Evolutionary conservation across 2,888 invertebrate species (phyloP), one percentile per base, ranked within the genome.

Genomic region (Idaea dimidiata): DNA sequence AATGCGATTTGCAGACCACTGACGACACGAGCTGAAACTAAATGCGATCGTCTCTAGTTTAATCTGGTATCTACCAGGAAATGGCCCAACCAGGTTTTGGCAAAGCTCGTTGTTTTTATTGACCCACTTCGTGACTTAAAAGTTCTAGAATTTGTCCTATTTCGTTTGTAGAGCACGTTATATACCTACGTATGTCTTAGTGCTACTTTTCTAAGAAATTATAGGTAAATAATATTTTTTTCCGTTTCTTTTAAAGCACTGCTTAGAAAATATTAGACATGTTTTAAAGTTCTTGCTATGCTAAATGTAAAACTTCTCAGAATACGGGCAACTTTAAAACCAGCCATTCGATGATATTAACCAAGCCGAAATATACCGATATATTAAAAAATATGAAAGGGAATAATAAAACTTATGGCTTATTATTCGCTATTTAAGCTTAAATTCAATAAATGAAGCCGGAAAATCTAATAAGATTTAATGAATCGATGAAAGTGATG

Each of bases 381-480:
- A n/a, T n/a, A n/a, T n/a, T n/a, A n/a, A n/a, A n/a, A n/a, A n/a
- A n/a, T 24, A 43, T 43, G 43, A 14, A 14, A 43, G 43, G 10
- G 10, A 43, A 43, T 10, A 43, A 43, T 43, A 8, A 43, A 14
- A 14, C 43, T 43, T 43, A 66, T 24, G 24, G 3, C 24, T 5
- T 24, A 24, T 24, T 24, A 24, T 24, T 24, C 24, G 24, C 24
- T 24, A 24, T 24, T 24, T 24, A 24, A 24, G 24, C 24, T 5
- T 66, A 63, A 66, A 68, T 67, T 64, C 61, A 68, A 66, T 72
- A 73, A 71, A 68, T 69, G 74, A 74, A 64, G 66, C 64, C 72
- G 71, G 67, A 73, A 78, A 78, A 76, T 78, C 78, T 77, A 79
- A 81, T 75, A 79, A n/a, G 73, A 79, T 70, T 79, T 77, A 77